phyloP scores from a whole-genome alignment of 2,888 invertebrate genomes.

The Orthosia incerta region DNA sequence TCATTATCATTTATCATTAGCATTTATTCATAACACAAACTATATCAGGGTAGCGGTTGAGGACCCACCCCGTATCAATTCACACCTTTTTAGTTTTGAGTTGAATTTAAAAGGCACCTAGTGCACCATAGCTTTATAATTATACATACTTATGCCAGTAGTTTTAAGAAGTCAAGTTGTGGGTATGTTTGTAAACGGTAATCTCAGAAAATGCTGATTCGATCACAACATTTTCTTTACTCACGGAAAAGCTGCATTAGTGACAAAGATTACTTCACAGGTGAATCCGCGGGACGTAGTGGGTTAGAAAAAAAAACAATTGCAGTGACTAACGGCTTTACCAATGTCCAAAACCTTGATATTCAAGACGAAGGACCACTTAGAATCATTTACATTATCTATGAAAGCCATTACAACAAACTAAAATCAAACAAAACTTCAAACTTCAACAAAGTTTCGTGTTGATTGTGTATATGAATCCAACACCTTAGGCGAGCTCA shows the following conservation, averaged over 20 bases:
- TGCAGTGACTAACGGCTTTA: neutral
- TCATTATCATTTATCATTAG: too few relatives aligned
- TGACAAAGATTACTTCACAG: too few relatives aligned
- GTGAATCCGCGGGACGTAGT: neutral
- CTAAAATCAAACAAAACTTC: slow-evolving; percentile 24
- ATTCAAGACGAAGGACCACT: neutral
- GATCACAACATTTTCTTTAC: too few relatives aligned
- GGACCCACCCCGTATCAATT: neutral
- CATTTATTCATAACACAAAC: slow-evolving; percentile 42
- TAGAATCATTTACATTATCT: slow-evolving; percentile 4
- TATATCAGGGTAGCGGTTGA: slow-evolving; percentile 21
- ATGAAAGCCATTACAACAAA: slow-evolving; percentile 8
- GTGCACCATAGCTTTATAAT: too few relatives aligned
- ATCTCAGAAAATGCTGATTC: neutral
- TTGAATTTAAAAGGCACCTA: slow-evolving; percentile 1
- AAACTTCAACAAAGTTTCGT: slow-evolving; percentile 41
- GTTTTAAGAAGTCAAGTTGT: neutral
- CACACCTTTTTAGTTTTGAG: neutral
- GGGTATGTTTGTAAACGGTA: neutral
- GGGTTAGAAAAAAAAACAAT: neutral
- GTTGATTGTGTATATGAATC: slow-evolving; percentile 40
- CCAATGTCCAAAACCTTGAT: too few relatives aligned
- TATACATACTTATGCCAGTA: too few relatives aligned
- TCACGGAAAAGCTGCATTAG: too few relatives aligned
- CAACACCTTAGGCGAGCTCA: slow-evolving; percentile 34